These are phyloP conservation scores for Gymnothorax javanicus DNA, from an alignment of 2,797 vertebrate species.

Conservation along the genomic window DNA sequence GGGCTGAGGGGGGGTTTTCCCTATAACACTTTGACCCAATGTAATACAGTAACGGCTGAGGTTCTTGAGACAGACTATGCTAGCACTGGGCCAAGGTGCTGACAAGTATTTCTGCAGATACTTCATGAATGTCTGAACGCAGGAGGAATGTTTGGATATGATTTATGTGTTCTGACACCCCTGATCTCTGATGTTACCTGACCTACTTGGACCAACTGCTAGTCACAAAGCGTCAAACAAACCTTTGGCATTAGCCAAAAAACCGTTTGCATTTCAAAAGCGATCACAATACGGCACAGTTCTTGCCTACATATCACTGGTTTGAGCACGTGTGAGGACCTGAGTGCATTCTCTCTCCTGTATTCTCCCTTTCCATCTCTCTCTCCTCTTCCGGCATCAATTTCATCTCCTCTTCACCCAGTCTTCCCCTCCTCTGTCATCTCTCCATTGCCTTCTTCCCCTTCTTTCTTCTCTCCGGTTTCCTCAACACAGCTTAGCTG, in stretches of 20 bases:
- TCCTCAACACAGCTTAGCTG: conserved; percentile 38
- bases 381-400: neutral
- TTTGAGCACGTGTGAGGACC: neutral
- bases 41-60: neutral
- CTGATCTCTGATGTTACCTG: neutral
- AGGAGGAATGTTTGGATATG: neutral
- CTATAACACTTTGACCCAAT: neutral
- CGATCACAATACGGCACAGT: neutral
- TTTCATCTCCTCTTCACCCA: neutral
- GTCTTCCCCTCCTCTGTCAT: conserved; percentile 10
- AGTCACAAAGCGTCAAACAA: neutral
- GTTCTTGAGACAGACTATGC: neutral
- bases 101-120: neutral
- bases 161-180: neutral
- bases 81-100: neutral
- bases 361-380: conserved; percentile 19
- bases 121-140: neutral
- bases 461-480: neutral
- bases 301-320: neutral
- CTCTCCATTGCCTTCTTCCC: conserved; percentile 4
- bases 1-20: no score
- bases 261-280: neutral
- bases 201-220: neutral
- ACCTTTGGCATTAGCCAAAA: neutral
- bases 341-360: conserved; percentile 4